A percentile compares a stretch with the other conserved stretches of the same genome.
These are phyloP conservation scores for Tetramorium bicarinatum DNA, from an alignment of 2,888 invertebrate genomes.

Conservation along the genomic window DNA sequence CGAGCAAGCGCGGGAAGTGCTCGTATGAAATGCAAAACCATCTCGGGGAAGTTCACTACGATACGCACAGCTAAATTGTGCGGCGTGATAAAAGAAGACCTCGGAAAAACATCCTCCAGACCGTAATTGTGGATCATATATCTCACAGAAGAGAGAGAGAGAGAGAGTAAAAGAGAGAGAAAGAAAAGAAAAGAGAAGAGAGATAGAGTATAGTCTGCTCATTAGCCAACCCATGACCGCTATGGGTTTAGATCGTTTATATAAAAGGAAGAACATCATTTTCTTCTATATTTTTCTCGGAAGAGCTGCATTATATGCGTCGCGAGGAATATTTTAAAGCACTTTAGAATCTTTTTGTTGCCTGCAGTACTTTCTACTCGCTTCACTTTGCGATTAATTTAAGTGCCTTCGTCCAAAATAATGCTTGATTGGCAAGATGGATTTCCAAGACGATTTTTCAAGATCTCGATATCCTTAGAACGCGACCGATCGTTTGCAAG, in stretches of 20 bases:
- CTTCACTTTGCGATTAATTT: not conserved
- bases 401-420: not conserved
- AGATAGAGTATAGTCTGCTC: not conserved
- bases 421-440: not conserved
- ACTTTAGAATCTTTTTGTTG: not conserved
- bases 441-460: not conserved
- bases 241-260: not conserved
- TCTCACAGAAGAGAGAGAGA: not conserved
- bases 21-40: slow-evolving; percentile 42
- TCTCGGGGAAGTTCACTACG: slow-evolving; percentile 4
- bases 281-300: not conserved
- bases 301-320: not conserved
- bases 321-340: not conserved
- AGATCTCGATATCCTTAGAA: slow-evolving; percentile 9
- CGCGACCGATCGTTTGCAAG: not conserved
- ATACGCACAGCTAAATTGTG: slow-evolving; percentile 25
- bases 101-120: slow-evolving; percentile 1
- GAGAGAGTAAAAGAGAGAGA: not conserved
- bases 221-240: not conserved
- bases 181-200: not conserved
- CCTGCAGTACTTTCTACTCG: not conserved
- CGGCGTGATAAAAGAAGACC: slow-evolving; percentile 27
- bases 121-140: slow-evolving; percentile 3
- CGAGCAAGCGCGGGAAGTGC: slow-evolving; percentile 1
- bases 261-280: slow-evolving; percentile 17